Evolutionary conservation across 2,888 invertebrate genomes (phyloP).

Genomic region (Plusia festucae): DNA sequence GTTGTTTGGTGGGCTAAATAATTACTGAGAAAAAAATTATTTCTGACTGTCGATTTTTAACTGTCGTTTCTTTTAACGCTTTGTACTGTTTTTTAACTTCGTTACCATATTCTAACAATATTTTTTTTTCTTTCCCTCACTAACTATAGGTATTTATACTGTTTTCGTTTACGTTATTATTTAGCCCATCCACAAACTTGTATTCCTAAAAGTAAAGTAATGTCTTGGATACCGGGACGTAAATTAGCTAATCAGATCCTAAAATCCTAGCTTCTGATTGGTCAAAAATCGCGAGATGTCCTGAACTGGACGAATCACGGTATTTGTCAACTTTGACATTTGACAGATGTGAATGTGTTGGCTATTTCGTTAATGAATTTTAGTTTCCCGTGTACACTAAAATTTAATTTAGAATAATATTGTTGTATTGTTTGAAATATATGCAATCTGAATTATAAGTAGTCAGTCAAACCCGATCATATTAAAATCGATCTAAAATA

Average conservation of each 20-base stretch:
- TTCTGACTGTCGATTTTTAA: background rate
- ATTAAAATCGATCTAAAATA: no score
- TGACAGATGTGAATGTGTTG: slow-evolving; percentile 57
- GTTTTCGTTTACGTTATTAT: slow-evolving; percentile 14
- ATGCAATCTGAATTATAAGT: slow-evolving; percentile 9
- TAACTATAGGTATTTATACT: background rate
- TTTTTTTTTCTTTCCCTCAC: background rate
- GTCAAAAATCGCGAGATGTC: slow-evolving; percentile 45
- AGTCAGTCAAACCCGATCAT: background rate
- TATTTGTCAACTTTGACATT: slow-evolving; percentile 55
- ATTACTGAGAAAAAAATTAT: slow-evolving; percentile 25
- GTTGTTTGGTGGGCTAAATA: slow-evolving; percentile 59
- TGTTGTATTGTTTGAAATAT: slow-evolving; percentile 14
- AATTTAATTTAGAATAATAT: slow-evolving; percentile 16
- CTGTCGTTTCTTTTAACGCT: background rate
- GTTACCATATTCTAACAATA: slow-evolving; percentile 6
- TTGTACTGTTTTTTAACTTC: background rate
- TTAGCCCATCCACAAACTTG: slow-evolving; percentile 43
- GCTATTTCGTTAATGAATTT: slow-evolving; percentile 23
- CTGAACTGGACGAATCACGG: slow-evolving; percentile 55
- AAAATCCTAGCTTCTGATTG: slow-evolving; percentile 52
- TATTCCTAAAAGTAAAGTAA: slow-evolving; percentile 51
- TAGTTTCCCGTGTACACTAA: slow-evolving; percentile 40
- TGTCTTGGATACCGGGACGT: slow-evolving; percentile 20
- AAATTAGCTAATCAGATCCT: slow-evolving; percentile 49